Percentiles rank a stretch among this genome's conserved stretches.
Conservation (phyloP, 92 coral and sea anemone genomes). For the Epizoanthus stellaris region DNA sequence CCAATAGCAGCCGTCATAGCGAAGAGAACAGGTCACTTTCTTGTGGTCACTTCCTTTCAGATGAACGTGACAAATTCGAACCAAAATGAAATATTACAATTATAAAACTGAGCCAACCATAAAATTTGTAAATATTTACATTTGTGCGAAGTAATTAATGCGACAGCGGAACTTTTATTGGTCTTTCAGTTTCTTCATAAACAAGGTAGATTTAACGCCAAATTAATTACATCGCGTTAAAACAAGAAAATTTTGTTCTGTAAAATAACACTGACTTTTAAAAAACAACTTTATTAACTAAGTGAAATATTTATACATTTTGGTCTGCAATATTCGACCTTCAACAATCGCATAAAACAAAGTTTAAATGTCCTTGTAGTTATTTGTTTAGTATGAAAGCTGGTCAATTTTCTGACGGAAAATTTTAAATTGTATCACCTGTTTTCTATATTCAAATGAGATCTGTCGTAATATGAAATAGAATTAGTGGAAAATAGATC, state of each 20-base stretch:
- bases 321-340: not conserved
- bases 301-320: not conserved
- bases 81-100: no score
- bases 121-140: not conserved
- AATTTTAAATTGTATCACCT: not conserved
- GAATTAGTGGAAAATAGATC: not conserved
- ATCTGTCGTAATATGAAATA: not conserved
- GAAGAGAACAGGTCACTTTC: no score
- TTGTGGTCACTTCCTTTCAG: no score
- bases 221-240: not conserved
- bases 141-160: not conserved
- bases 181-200: not conserved
- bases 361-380: not conserved
- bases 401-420: conserved; percentile 7
- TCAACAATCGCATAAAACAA: not conserved
- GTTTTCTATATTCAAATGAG: conserved; percentile 16
- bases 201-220: not conserved
- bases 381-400: conserved; percentile 13
- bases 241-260: not conserved
- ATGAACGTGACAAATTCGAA: no score
- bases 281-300: not conserved
- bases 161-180: not conserved
- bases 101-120: no score
- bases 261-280: not conserved
- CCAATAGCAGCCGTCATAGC: no score